A percentile compares a stretch with the other conserved stretches of the same genome.
These are phyloP conservation scores for Meloidogyne exigua DNA, from an alignment of 1,140 invertebrate species.

Conservation along the genomic window DNA sequence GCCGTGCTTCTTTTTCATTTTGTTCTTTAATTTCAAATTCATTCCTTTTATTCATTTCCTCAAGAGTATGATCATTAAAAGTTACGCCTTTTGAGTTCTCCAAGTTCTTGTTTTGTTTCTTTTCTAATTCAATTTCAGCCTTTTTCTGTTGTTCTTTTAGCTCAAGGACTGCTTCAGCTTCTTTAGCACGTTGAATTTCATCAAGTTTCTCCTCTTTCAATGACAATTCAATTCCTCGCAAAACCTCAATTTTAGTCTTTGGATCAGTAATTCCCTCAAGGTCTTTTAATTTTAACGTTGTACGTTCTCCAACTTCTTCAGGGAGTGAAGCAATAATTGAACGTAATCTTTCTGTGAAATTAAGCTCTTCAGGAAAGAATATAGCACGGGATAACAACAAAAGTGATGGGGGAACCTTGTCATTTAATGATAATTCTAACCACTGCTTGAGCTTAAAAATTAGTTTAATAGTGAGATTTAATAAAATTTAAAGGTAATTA, in stretches of 20 bases:
- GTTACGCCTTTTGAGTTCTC: neutral
- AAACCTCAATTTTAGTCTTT: constrained; percentile 55
- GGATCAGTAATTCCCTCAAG: constrained; percentile 62
- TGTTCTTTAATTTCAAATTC: constrained; percentile 1
- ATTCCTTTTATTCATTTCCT: neutral
- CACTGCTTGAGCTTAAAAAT: constrained; percentile 75
- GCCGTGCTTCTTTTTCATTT: neutral
- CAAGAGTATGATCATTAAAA: neutral
- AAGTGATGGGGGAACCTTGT: constrained; percentile 89
- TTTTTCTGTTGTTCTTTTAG: neutral
- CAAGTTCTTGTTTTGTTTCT: neutral
- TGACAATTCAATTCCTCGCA: constrained; percentile 52
- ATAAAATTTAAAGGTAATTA: no score
- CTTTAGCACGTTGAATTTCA: constrained; percentile 3
- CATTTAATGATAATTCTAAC: constrained; percentile 89
- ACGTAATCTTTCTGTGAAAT: constrained; percentile 55
- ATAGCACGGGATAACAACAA: constrained; percentile 81
- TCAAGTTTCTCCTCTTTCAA: constrained; percentile 43
- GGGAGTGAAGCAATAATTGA: constrained; percentile 51
- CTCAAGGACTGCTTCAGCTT: neutral
- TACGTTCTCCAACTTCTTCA: constrained; percentile 57
- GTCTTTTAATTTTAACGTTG: constrained; percentile 57
- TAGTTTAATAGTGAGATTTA: neutral
- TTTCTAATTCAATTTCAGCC: neutral
- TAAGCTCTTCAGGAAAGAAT: constrained; percentile 61